Conservation (phyloP, 2,888 invertebrate genomes). For the Limnephilus auricula region DNA sequence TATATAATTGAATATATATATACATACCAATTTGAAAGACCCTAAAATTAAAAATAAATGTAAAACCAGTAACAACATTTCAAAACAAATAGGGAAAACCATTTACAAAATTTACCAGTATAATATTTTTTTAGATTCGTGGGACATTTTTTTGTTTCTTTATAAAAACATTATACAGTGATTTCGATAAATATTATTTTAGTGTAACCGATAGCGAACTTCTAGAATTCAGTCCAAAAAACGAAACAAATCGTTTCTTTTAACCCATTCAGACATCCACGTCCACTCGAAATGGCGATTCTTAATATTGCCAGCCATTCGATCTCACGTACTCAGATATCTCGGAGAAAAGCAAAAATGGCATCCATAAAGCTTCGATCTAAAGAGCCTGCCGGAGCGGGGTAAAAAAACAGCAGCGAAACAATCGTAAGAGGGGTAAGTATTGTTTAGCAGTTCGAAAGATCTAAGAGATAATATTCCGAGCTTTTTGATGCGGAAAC, state of each 20-base stretch:
- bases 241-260: slow-evolving; percentile 24
- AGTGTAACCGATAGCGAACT: neutral
- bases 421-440: neutral
- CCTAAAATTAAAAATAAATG: too few relatives aligned
- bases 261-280: slow-evolving; percentile 39
- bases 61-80: too few relatives aligned
- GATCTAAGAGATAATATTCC: neutral
- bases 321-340: slow-evolving; percentile 57
- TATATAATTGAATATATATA: too few relatives aligned
- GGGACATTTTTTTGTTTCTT: neutral
- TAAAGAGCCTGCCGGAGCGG: neutral
- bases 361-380: slow-evolving; percentile 58
- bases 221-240: neutral
- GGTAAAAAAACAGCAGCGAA: neutral
- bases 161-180: neutral
- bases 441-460: neutral
- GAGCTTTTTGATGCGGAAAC: neutral
- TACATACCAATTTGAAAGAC: too few relatives aligned
- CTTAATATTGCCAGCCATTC: slow-evolving; percentile 59
- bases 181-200: neutral
- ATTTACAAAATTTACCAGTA: too few relatives aligned
- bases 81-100: neutral
- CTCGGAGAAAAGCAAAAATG: slow-evolving; percentile 57
- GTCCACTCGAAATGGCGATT: slow-evolving; percentile 52
- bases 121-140: neutral